Conservation (phyloP, 2,113 vertebrate genomes). For the Suricata suricatta region DNA sequence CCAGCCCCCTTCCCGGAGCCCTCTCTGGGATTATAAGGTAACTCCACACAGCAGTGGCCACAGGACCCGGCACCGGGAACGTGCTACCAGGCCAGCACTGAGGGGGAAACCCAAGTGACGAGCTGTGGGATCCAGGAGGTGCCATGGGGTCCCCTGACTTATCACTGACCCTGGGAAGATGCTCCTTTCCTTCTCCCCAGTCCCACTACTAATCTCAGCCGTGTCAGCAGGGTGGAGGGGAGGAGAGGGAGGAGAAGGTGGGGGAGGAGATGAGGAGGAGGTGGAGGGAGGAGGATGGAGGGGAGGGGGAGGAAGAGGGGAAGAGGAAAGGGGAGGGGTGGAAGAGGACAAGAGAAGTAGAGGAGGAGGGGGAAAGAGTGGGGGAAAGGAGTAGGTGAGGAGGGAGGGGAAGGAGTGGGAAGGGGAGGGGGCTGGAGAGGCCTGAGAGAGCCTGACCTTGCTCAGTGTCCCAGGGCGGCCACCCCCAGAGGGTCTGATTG, state of each 20-base stretch:
- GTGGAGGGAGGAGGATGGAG: accelerated
- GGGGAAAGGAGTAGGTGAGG: no score
- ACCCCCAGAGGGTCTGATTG: accelerated
- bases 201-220: not conserved
- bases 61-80: not conserved
- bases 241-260: no score
- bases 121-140: not conserved
- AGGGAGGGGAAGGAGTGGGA: accelerated
- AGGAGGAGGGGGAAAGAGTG: no score
- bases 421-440: not conserved
- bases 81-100: accelerated
- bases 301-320: accelerated
- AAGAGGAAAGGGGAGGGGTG: accelerated
- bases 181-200: no score
- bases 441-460: not conserved
- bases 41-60: accelerated
- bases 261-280: accelerated
- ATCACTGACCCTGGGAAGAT: not conserved
- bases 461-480: accelerated
- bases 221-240: not conserved
- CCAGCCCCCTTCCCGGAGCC: accelerated
- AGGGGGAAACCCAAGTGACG: not conserved
- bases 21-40: accelerated
- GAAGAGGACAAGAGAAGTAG: no score
- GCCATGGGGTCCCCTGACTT: accelerated